Conservation (phyloP, 2,888 invertebrate species). For the Cartodere bifasciata region DNA sequence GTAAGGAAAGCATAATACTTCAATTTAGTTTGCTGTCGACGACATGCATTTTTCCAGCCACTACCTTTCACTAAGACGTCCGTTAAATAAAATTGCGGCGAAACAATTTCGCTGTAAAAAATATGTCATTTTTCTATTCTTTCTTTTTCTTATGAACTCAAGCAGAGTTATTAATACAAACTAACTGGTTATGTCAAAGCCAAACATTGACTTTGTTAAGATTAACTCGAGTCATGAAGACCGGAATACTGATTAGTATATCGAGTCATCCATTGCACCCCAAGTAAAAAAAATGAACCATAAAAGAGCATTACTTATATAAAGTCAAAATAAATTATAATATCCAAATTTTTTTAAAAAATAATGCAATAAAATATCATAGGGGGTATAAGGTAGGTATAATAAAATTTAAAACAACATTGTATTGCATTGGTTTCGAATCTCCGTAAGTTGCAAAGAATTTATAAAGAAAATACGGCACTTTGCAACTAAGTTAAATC, state of each 20-base stretch:
- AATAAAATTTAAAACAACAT: too few relatives aligned
- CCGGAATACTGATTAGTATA: slow-evolving; percentile 39
- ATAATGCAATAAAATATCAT: too few relatives aligned
- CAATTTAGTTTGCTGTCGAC: slow-evolving; percentile 36
- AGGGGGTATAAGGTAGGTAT: too few relatives aligned
- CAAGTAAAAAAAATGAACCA: too few relatives aligned
- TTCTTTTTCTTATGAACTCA: slow-evolving; percentile 32
- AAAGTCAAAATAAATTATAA: too few relatives aligned
- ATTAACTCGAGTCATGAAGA: slow-evolving; percentile 28
- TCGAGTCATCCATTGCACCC: too few relatives aligned
- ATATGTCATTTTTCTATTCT: slow-evolving; percentile 37
- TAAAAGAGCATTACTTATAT: too few relatives aligned
- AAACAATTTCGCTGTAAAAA: slow-evolving; percentile 33
- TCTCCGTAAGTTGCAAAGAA: too few relatives aligned
- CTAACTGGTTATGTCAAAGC: slow-evolving; percentile 41
- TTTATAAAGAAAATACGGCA: too few relatives aligned
- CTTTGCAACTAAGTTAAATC: too few relatives aligned
- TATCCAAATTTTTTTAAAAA: too few relatives aligned
- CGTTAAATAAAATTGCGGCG: slow-evolving; percentile 26
- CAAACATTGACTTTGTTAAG: slow-evolving; percentile 38
- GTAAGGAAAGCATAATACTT: slow-evolving; percentile 32
- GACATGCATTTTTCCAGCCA: slow-evolving; percentile 34
- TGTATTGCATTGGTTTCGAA: too few relatives aligned
- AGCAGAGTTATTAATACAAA: slow-evolving; percentile 39
- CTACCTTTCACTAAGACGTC: slow-evolving; percentile 31